phyloP scores from a whole-genome alignment of 2,888 invertebrate species.

The Caenorhabditis sp. region DNA sequence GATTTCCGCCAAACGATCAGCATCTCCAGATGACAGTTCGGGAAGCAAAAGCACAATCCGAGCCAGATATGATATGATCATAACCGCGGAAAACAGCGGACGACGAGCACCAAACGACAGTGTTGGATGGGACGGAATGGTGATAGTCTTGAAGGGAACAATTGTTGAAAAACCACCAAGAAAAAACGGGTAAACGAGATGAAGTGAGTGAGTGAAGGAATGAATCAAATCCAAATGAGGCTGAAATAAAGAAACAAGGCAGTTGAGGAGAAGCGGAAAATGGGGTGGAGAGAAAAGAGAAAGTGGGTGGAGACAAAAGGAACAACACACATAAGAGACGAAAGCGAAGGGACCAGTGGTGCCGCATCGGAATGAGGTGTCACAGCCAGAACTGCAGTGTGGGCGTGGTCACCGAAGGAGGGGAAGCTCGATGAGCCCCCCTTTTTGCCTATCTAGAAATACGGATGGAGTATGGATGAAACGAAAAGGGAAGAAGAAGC shows the following conservation, averaged over 20 bases:
- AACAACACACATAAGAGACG: conserved; percentile 40
- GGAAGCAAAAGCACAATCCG: conserved; percentile 80
- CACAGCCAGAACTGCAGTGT: conserved; percentile 62
- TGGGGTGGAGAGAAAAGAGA: conserved; percentile 6
- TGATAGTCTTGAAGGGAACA: conserved; percentile 14
- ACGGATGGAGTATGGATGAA: conserved; percentile 26
- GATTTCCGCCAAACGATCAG: conserved; percentile 75
- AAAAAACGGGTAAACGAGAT: not conserved
- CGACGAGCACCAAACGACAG: conserved; percentile 21
- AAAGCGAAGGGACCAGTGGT: conserved; percentile 41
- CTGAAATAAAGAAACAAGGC: conserved; percentile 35
- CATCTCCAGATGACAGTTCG: conserved; percentile 77
- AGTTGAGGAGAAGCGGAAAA: conserved; percentile 24
- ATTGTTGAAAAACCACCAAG: conserved; percentile 1
- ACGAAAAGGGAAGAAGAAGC: conserved; percentile 23
- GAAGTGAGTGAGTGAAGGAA: not conserved
- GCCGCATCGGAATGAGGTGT: conserved; percentile 66
- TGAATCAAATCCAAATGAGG: conserved; percentile 42
- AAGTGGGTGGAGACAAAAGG: conserved; percentile 53
- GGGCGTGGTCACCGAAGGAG: conserved; percentile 47
- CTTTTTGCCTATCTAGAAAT: conserved; percentile 37
- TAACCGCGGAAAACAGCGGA: conserved; percentile 60
- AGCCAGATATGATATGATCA: conserved; percentile 82
- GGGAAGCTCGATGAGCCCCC: conserved; percentile 37
- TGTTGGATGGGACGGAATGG: conserved; percentile 56